Evolutionary conservation across 2,888 invertebrate species (phyloP).

Genomic region (Ischnura elegans): DNA sequence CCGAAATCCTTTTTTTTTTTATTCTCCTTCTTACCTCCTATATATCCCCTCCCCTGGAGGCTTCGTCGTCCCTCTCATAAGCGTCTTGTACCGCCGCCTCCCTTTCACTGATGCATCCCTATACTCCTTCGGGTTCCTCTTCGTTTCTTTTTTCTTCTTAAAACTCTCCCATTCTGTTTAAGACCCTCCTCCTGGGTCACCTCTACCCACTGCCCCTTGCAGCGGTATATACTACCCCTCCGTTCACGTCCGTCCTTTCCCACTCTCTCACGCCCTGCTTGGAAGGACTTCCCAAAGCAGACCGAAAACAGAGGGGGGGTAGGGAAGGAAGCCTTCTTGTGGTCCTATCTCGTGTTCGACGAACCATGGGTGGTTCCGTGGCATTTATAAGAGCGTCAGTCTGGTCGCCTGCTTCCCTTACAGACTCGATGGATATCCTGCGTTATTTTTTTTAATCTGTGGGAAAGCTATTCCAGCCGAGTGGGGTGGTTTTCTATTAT

Average conservation of each 20-base stretch:
- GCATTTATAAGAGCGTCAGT: not conserved
- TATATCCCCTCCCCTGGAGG: not conserved
- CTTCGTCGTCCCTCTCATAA: slow-evolving; percentile 17
- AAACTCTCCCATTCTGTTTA: slow-evolving; percentile 4
- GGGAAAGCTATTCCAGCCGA: not conserved
- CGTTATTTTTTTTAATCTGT: not conserved
- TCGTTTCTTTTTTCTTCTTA: not conserved
- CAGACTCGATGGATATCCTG: not conserved
- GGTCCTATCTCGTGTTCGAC: not conserved
- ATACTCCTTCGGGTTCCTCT: not conserved
- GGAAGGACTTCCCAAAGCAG: not conserved
- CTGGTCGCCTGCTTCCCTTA: not conserved
- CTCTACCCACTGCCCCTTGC: not conserved
- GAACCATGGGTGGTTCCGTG: not conserved
- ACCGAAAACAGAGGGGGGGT: not conserved
- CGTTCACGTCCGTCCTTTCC: not conserved
- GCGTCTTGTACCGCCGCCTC: slow-evolving; percentile 17
- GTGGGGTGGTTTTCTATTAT: too few species aligned
- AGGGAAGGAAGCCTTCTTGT: not conserved
- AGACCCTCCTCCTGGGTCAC: not conserved
- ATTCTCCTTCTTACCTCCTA: not conserved
- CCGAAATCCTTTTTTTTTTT: not conserved
- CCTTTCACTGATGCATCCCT: slow-evolving; percentile 30
- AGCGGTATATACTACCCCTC: not conserved
- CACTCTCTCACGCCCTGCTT: not conserved